Percentiles rank a stretch among this genome's conserved stretches.
These are phyloP conservation scores for Siphonodentalium dalli DNA, from an alignment of 2,888 invertebrate species.

Conservation along the genomic window DNA sequence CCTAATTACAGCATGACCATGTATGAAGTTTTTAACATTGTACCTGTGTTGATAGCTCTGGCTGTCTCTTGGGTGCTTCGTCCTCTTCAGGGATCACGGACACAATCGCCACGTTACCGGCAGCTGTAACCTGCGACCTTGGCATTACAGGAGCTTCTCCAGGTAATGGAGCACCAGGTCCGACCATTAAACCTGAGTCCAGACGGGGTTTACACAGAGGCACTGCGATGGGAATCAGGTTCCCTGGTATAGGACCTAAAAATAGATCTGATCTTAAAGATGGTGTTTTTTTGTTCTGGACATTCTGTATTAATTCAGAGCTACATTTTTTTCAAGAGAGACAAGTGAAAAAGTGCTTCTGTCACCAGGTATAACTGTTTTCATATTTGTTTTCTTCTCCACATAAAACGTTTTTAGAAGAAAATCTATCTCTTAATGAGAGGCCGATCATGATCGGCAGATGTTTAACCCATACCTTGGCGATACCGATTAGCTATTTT, in stretches of 20 bases:
- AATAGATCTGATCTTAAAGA: not conserved
- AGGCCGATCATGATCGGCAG: too few relatives aligned
- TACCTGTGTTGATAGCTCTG: slow-evolving; percentile 50
- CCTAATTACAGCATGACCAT: too few relatives aligned
- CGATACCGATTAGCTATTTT: too few relatives aligned
- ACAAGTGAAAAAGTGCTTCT: too few relatives aligned
- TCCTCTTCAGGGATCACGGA: slow-evolving; percentile 37
- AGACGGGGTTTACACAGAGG: slow-evolving; percentile 54
- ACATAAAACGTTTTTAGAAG: not conserved
- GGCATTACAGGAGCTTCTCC: slow-evolving; percentile 29
- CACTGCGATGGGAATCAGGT: slow-evolving; percentile 59
- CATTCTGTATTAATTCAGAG: not conserved
- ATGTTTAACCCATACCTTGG: too few relatives aligned
- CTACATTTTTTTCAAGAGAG: too few relatives aligned
- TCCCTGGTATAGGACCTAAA: slow-evolving; percentile 45
- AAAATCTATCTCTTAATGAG: too few relatives aligned
- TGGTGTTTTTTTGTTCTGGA: too few relatives aligned
- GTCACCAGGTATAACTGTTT: too few relatives aligned
- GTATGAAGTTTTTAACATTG: too few relatives aligned
- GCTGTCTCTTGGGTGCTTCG: slow-evolving; percentile 21
- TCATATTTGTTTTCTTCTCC: not conserved
- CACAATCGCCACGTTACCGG: slow-evolving; percentile 47
- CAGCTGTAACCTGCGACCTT: slow-evolving; percentile 40
- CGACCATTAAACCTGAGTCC: slow-evolving; percentile 45
- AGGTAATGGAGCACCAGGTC: slow-evolving; percentile 19